Percentiles rank a stretch among this genome's conserved stretches.
These are phyloP conservation scores for Prunella strophiata DNA, from an alignment of 2,797 vertebrate species.

Conservation along the genomic window DNA sequence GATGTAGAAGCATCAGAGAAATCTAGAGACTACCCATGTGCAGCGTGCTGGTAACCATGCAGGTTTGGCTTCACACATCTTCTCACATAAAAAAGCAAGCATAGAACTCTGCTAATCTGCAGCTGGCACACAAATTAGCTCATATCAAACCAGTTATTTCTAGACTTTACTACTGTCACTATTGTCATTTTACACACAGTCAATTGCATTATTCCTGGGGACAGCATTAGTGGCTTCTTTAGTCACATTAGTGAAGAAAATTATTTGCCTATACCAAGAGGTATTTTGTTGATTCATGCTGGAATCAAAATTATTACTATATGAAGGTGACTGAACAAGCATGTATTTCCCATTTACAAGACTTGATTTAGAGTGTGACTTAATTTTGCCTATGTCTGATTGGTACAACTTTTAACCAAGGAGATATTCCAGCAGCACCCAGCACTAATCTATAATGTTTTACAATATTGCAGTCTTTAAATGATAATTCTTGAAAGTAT, in stretches of 20 bases:
- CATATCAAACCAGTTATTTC: neutral
- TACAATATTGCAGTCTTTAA: neutral
- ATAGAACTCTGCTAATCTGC: neutral
- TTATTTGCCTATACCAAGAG: neutral
- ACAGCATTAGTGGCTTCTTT: neutral
- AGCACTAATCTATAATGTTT: neutral
- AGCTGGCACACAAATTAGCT: neutral
- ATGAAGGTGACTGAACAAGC: neutral
- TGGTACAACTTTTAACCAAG: neutral
- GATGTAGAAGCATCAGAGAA: neutral
- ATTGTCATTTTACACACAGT: neutral
- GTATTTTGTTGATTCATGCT: neutral
- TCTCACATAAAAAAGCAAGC: neutral
- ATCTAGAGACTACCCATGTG: neutral
- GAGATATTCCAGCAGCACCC: neutral
- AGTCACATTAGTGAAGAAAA: neutral
- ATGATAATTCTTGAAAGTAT: neutral
- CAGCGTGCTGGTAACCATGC: neutral
- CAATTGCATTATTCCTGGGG: neutral
- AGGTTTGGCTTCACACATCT: neutral
- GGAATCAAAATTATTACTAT: neutral
- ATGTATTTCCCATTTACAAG: neutral
- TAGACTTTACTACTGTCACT: neutral
- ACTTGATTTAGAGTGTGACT: neutral
- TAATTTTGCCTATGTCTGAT: neutral